A percentile compares a stretch with the other conserved stretches of the same genome.
phyloP scores from a whole-genome alignment of 2,113 vertebrate species.

The Phrynosoma platyrhinos region DNA sequence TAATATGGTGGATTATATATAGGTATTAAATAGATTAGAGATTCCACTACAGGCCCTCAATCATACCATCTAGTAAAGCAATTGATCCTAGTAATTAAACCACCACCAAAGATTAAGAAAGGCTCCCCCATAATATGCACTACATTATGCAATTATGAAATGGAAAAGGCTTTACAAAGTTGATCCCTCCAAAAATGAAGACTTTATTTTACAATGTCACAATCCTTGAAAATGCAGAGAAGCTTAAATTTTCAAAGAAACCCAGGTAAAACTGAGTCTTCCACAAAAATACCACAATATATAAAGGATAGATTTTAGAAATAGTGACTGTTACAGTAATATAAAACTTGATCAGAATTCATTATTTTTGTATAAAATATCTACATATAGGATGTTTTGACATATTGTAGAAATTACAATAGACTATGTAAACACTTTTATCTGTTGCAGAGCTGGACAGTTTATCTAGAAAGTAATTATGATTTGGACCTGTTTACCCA shows the following conservation, averaged over 20 bases:
- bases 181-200: background rate
- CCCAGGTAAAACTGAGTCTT: slow-evolving; percentile 18
- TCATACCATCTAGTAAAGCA: background rate
- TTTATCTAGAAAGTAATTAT: slow-evolving; percentile 40
- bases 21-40: background rate
- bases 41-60: background rate
- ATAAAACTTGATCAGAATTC: slow-evolving; percentile 41
- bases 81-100: background rate
- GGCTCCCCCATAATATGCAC: background rate
- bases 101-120: background rate
- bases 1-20: background rate
- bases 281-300: slow-evolving; percentile 41
- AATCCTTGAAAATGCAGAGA: background rate
- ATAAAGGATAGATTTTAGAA: slow-evolving; percentile 63
- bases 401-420: slow-evolving; percentile 37
- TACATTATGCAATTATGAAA: background rate
- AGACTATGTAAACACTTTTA: slow-evolving; percentile 5
- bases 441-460: slow-evolving; percentile 4
- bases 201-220: background rate
- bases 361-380: slow-evolving; percentile 52
- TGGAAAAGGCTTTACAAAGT: slow-evolving; percentile 2
- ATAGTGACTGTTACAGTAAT: slow-evolving; percentile 44
- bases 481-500: background rate
- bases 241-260: background rate
- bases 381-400: slow-evolving; percentile 24